Base-by-base conservation (phyloP, 2,888 invertebrate genomes). In the Diploptera punctata region DNA sequence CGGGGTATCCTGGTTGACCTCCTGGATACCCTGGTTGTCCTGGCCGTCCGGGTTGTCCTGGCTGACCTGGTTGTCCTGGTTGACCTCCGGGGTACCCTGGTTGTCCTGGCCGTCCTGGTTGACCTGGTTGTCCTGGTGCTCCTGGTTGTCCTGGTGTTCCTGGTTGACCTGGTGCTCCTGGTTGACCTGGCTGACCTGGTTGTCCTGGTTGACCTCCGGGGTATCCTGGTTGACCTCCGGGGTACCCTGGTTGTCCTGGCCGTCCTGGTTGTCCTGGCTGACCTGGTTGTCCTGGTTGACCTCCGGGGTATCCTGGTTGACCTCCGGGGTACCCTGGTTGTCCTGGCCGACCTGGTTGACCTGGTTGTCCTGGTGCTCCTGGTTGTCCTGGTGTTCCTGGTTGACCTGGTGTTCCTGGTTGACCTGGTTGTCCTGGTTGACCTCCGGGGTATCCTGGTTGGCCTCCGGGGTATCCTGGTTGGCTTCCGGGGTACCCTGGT, bases 71-170 rank as follows among this genome's bases (percentile, higher is more conserved):
- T 18, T 81, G 77, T 73, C 83, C 83, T 18, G 86, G 83, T 65
- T 88, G 87, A 33, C 33, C 65, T 19, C n/a, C n/a, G n/a, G n/a
- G n/a, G n/a, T n/a, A n/a, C 65, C 67, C 83, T 81, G 43, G 80
- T 79, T 26, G 81, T 81, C 38, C 77, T 72, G 54, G 57, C 4
- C 54, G 31, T 7, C 65, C 65, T 19, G 77, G 77, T 24, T 75
- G 75, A 16, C 75, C 76, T 33, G 73, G 76, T n/a, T 54, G 26
- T 31, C 67, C 75, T 38, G 68, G 73, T 44, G 38, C 1, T 54
- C 68, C 68, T 44, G 57, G 68, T 21, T 61, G 13, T 10, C 71
- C 71, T 18, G 73, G 73, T 44, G 57, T 21, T 21, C 71, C 71
- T 4, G 70, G 74, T 5, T 38, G 18, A 18, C 75, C 73, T 49